Percentiles rank a stretch among this genome's conserved stretches.
Evolutionary conservation across 2,113 vertebrate species (phyloP).

Genomic region (Lanius ludovicianus): DNA sequence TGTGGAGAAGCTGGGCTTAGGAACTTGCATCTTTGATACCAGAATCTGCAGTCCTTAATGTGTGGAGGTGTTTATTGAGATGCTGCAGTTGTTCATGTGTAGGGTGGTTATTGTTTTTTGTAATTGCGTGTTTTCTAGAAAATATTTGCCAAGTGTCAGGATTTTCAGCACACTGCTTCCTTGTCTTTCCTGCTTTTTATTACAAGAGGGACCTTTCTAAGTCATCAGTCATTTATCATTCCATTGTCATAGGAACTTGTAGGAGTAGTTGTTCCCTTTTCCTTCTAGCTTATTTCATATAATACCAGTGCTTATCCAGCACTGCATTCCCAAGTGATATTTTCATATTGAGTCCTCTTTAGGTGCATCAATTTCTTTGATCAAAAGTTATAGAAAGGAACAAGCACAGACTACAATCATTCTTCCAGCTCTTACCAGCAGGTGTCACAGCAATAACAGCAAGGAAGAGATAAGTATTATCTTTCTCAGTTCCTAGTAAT

Average conservation of each 20-base stretch:
- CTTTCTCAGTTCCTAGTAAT: not conserved
- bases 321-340: not conserved
- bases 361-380: not conserved
- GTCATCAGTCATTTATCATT: not conserved
- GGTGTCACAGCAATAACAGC: not conserved
- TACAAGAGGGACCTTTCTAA: not conserved
- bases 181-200: not conserved
- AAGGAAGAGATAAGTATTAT: not conserved
- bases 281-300: not conserved
- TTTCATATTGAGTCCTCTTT: not conserved
- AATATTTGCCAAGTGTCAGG: not conserved
- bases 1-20: not conserved
- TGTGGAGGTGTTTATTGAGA: not conserved
- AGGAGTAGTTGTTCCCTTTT: not conserved
- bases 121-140: not conserved
- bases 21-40: not conserved
- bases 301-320: not conserved
- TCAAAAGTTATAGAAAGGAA: not conserved
- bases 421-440: conserved; percentile 21
- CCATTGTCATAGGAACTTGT: not conserved
- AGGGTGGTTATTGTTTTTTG: not conserved
- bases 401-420: no score
- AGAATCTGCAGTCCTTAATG: not conserved
- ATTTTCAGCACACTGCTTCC: not conserved
- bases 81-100: not conserved